phyloP scores from a whole-genome alignment of 2,888 invertebrate species.

The Melanostoma mellinum region DNA sequence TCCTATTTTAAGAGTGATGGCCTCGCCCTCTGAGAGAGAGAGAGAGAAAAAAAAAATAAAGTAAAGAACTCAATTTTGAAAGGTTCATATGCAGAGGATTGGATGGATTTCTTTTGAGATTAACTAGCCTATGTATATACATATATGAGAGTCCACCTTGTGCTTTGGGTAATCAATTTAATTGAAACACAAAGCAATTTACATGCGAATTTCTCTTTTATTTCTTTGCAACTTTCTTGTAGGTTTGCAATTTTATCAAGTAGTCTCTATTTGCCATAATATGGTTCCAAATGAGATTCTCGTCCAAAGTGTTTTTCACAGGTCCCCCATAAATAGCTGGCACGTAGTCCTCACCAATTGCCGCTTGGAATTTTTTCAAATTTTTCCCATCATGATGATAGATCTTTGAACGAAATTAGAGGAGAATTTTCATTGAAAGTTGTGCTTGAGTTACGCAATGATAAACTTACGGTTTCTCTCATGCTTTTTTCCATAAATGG shows the following conservation, averaged over 20 bases:
- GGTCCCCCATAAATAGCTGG: slow-evolving; percentile 80
- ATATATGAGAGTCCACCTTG: neutral
- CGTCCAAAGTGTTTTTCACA: slow-evolving; percentile 76
- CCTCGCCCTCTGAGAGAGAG: neutral
- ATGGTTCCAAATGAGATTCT: slow-evolving; percentile 77
- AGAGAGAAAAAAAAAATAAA: slow-evolving; percentile 6
- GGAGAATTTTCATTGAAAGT: neutral
- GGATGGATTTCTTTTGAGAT: slow-evolving; percentile 21
- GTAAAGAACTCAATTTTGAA: slow-evolving; percentile 49
- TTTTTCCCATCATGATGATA: slow-evolving; percentile 79
- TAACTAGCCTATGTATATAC: neutral
- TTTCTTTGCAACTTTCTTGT: slow-evolving; percentile 74
- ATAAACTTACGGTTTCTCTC: slow-evolving; percentile 76
- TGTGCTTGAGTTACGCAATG: neutral
- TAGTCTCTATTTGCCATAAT: slow-evolving; percentile 76
- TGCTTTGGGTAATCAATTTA: slow-evolving; percentile 39
- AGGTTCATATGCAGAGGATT: slow-evolving; percentile 2
- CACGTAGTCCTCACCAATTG: slow-evolving; percentile 78
- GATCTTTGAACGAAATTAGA: slow-evolving; percentile 74
- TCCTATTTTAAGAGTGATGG: slow-evolving; percentile 66
- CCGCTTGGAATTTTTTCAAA: slow-evolving; percentile 77
- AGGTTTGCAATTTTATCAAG: slow-evolving; percentile 77
- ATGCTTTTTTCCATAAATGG: slow-evolving; percentile 79
- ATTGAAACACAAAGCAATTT: slow-evolving; percentile 60
- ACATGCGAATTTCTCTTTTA: slow-evolving; percentile 50